Evolutionary conservation across 1,140 invertebrate species (phyloP).

Genomic region (Neodiprion lecontei): DNA sequence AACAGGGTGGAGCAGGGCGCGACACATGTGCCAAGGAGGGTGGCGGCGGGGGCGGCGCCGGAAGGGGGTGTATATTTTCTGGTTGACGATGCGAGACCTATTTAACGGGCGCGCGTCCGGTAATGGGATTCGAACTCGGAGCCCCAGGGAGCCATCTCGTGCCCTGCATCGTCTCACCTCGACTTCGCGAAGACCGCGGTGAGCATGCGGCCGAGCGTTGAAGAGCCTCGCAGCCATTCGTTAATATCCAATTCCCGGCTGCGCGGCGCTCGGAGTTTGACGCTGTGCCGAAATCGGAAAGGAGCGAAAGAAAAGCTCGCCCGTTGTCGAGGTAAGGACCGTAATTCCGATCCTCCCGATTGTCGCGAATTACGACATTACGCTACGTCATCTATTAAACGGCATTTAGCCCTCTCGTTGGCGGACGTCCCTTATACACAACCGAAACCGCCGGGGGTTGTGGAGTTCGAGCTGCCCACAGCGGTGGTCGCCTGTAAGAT

Average conservation of each 20-base stretch:
- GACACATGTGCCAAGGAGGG: slow-evolving; percentile 1
- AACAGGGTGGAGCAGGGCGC: slow-evolving; percentile 39
- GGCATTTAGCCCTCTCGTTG: slow-evolving; percentile 4
- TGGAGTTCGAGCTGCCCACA: slow-evolving; percentile 4
- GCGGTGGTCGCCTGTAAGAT: slow-evolving; percentile 6
- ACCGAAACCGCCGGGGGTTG: not conserved
- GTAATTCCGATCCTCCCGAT: not conserved
- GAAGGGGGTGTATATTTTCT: slow-evolving; percentile 59
- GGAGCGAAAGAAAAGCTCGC: too few species aligned
- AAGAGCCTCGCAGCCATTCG: not conserved
- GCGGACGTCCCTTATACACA: not conserved
- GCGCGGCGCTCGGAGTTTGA: too few species aligned
- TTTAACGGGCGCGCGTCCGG: slow-evolving; percentile 64
- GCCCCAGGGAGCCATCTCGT: slow-evolving; percentile 56
- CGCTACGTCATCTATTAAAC: slow-evolving; percentile 4
- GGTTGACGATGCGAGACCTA: slow-evolving; percentile 64
- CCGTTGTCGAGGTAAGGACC: too few species aligned
- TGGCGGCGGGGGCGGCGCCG: slow-evolving; percentile 25
- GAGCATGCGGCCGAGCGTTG: too few species aligned
- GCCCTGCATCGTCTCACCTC: slow-evolving; percentile 33
- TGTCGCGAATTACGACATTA: not conserved
- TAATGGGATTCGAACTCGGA: slow-evolving; percentile 62
- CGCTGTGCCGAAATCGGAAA: too few species aligned
- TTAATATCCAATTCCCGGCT: not conserved
- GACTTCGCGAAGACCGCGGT: not conserved